A percentile compares a stretch with the other conserved stretches of the same genome.
phyloP scores from a whole-genome alignment of 2,888 invertebrate species.

The Athripsodes cinereus region DNA sequence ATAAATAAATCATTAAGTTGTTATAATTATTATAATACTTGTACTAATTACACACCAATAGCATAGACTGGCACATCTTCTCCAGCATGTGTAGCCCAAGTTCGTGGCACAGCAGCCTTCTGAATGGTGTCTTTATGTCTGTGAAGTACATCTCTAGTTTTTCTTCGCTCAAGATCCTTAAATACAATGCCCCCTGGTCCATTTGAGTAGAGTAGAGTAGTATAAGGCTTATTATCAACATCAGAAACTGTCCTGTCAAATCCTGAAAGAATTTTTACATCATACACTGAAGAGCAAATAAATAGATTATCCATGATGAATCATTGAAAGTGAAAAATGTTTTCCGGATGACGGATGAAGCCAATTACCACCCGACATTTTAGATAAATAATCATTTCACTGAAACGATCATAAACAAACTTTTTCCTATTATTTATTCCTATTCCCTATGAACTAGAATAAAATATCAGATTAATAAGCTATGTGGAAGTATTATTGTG shows the following conservation, averaged over 20 bases:
- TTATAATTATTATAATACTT: too few relatives aligned
- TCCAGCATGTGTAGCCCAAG: slow-evolving; percentile 62
- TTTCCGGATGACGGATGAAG: neutral
- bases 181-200: slow-evolving; percentile 54
- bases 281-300: neutral
- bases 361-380: too few relatives aligned
- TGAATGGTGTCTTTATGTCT: slow-evolving; percentile 37
- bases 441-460: too few relatives aligned
- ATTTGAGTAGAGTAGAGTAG: slow-evolving; percentile 58
- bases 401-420: too few relatives aligned
- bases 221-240: slow-evolving; percentile 56
- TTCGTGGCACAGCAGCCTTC: slow-evolving; percentile 53
- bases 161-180: slow-evolving; percentile 31
- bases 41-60: slow-evolving; percentile 32
- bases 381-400: too few relatives aligned
- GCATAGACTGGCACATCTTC: slow-evolving; percentile 69
- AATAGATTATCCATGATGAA: neutral
- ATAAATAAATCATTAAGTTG: too few relatives aligned
- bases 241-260: slow-evolving; percentile 57
- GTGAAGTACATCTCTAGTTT: slow-evolving; percentile 46
- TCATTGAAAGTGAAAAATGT: neutral
- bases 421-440: too few relatives aligned
- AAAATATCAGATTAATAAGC: too few relatives aligned
- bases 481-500: too few relatives aligned
- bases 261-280: slow-evolving; percentile 36